These are phyloP conservation scores for Caracal caracal DNA, from an alignment of 2,113 vertebrate genomes.

Conservation along the genomic window DNA sequence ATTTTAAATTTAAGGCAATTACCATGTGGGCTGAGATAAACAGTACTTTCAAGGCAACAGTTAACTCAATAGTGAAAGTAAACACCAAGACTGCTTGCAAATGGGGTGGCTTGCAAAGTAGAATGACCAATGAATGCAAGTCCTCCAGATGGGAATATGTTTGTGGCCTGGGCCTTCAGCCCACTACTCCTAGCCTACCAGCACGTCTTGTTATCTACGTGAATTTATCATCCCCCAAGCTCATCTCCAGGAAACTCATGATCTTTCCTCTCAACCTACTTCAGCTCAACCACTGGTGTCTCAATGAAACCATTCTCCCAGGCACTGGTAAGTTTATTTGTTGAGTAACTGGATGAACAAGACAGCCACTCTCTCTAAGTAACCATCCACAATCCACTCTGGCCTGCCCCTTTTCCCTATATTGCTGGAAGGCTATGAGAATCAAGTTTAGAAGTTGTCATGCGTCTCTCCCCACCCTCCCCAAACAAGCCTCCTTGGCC, in stretches of 20 bases:
- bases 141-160: neutral
- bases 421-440: neutral
- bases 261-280: constrained; percentile 2
- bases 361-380: neutral
- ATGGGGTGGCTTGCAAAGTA: constrained; percentile 7
- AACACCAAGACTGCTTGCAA: constrained; percentile 60
- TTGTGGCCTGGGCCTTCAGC: neutral
- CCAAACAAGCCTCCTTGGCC: neutral
- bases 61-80: constrained; percentile 71
- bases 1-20: constrained; percentile 74
- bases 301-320: neutral
- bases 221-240: neutral
- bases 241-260: neutral
- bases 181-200: neutral
- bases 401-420: neutral
- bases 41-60: constrained; percentile 65
- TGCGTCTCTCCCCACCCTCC: neutral
- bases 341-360: neutral
- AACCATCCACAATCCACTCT: neutral
- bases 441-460: neutral
- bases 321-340: constrained; percentile 16
- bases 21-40: constrained; percentile 69
- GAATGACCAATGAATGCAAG: neutral
- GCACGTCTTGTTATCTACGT: neutral
- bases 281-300: neutral